Conservation (phyloP, 2,888 invertebrate genomes). For the Synanthedon tipuliformis region DNA sequence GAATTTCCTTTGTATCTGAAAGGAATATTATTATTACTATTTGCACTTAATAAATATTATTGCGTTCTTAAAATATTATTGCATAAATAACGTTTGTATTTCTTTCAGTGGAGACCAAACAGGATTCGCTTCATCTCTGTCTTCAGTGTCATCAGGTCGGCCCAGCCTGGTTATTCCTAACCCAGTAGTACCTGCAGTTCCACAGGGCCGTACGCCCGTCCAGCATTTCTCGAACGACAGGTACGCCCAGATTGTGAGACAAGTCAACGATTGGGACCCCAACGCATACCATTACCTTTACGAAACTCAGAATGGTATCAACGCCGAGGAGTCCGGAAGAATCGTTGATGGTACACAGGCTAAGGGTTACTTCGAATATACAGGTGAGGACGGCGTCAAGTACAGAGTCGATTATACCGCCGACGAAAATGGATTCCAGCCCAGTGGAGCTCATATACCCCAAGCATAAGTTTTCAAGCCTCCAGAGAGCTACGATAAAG, state of each 20-base stretch:
- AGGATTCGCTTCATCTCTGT: slow-evolving; percentile 19
- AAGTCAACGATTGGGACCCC: slow-evolving; percentile 55
- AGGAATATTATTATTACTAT: no score
- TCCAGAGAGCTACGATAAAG: not conserved
- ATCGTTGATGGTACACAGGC: slow-evolving; percentile 74
- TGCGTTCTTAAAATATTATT: no score
- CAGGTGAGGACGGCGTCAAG: slow-evolving; percentile 72
- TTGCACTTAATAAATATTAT: no score
- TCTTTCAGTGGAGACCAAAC: slow-evolving; percentile 27
- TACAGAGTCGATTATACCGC: slow-evolving; percentile 72
- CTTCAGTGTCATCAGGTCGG: slow-evolving; percentile 28
- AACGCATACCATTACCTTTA: slow-evolving; percentile 73
- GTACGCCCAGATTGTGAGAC: slow-evolving; percentile 66
- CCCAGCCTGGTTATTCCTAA: slow-evolving; percentile 8
- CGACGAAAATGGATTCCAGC: slow-evolving; percentile 71
- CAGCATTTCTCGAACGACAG: slow-evolving; percentile 40
- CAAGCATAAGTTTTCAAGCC: slow-evolving; percentile 5
- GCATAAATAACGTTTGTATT: not conserved
- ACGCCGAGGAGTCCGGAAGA: slow-evolving; percentile 72
- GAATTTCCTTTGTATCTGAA: no score
- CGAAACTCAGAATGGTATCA: slow-evolving; percentile 75
- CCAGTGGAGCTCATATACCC: slow-evolving; percentile 66
- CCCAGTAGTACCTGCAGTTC: not conserved
- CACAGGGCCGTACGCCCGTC: not conserved
- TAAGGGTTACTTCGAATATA: slow-evolving; percentile 75